A percentile compares a stretch with the other conserved stretches of the same genome.
Conservation (phyloP, 1,140 invertebrate genomes). For the Zaprionus vittiger region DNA sequence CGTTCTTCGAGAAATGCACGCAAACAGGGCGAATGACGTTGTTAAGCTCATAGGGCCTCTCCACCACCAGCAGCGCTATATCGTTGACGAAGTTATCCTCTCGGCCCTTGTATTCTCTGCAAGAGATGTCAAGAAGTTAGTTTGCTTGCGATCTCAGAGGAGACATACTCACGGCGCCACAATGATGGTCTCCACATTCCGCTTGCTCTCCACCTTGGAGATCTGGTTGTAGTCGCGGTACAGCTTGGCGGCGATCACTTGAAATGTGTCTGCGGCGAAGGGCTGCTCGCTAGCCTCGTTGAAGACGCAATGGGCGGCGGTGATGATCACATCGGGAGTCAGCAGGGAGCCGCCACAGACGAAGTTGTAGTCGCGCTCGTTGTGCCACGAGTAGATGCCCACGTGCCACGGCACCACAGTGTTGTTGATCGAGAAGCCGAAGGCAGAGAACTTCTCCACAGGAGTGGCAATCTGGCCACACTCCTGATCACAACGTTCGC, state of each 20-base stretch:
- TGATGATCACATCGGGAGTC: slow-evolving; percentile 68
- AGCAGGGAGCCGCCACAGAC: slow-evolving; percentile 85
- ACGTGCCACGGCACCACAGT: slow-evolving; percentile 86
- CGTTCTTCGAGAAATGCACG: slow-evolving; percentile 29
- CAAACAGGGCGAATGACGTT: slow-evolving; percentile 63
- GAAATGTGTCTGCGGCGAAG: slow-evolving; percentile 43
- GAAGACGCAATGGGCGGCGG: slow-evolving; percentile 70
- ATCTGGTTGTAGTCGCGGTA: slow-evolving; percentile 50
- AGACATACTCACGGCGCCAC: slow-evolving; percentile 41
- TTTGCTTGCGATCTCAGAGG: neutral
- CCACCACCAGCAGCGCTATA: slow-evolving; percentile 54
- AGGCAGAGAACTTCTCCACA: slow-evolving; percentile 51
- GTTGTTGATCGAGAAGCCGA: slow-evolving; percentile 57
- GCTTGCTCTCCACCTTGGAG: slow-evolving; percentile 11
- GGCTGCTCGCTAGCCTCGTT: slow-evolving; percentile 23
- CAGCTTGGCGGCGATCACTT: slow-evolving; percentile 58
- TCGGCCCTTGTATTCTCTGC: slow-evolving; percentile 49
- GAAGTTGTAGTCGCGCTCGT: slow-evolving; percentile 72
- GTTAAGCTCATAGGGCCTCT: slow-evolving; percentile 51
- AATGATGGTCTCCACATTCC: slow-evolving; percentile 44
- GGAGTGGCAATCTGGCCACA: slow-evolving; percentile 71
- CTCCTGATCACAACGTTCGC: slow-evolving; percentile 53
- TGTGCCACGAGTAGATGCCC: slow-evolving; percentile 84
- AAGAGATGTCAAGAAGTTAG: neutral
- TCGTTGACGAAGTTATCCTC: slow-evolving; percentile 46